Evolutionary conservation across 2,113 vertebrate genomes (phyloP).

Genomic region (human (Homo sapiens)): DNA sequence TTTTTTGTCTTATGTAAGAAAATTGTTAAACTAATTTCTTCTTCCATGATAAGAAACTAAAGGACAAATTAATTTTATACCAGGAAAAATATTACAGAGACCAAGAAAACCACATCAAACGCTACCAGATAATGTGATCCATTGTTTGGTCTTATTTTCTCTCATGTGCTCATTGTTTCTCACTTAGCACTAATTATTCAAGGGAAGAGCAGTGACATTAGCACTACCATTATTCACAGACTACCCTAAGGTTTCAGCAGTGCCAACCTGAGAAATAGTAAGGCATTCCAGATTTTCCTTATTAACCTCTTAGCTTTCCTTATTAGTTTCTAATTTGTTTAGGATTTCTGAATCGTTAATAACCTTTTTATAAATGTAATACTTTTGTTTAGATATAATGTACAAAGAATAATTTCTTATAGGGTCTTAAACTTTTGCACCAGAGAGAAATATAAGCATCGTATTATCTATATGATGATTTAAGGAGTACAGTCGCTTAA

Average conservation of each 20-base stretch:
- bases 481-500: not conserved
- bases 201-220: not conserved
- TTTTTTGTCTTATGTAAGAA: not conserved
- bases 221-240: not conserved
- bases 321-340: not conserved
- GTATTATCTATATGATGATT: not conserved
- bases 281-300: not conserved
- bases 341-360: slow-evolving; percentile 20
- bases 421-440: not conserved
- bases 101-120: not conserved
- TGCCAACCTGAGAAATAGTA: not conserved
- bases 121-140: not conserved
- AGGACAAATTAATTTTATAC: slow-evolving; percentile 8
- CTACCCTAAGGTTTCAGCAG: not conserved
- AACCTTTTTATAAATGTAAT: slow-evolving; percentile 21
- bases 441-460: not conserved
- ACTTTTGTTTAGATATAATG: slow-evolving; percentile 26
- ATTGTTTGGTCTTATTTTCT: not conserved
- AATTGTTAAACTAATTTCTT: not conserved
- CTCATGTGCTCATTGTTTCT: not conserved
- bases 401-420: not conserved
- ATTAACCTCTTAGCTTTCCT: not conserved
- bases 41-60: not conserved
- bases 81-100: not conserved
- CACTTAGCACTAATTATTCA: not conserved